Base-by-base conservation (phyloP, 2,797 vertebrate species). In the Catostomus latipinnis region DNA sequence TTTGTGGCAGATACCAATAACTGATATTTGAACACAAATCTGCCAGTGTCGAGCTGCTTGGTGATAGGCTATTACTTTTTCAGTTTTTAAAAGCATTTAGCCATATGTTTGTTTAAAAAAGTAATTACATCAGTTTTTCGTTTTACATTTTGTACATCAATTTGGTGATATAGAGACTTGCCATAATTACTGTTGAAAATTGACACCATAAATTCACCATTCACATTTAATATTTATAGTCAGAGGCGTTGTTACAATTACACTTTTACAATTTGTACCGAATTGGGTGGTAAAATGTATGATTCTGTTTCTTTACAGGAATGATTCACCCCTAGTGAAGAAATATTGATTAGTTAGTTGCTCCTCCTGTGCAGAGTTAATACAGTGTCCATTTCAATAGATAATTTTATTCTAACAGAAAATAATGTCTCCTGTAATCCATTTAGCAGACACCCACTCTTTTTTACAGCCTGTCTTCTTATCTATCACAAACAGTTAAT, bases 381-480 rank as follows among this genome's bases (percentile, higher is more conserved):
- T 74, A 45, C 34, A n/a, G 71, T 72, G 34, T 71, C 57, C 14
- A 7, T 74, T 82, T 53, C 46, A 52, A 16, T 34, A 57, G 69
- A 60, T 74, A 53, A 68, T 74, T 58, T 60, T 74, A 67, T 73
- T 52, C 73, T 65, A 61, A 56, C n/a, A 80, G 68, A 60, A 34
- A 34, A 34, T 34, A 34, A 34, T 34, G 34, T 34, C 34, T 34
- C 34, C 34, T 56, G 62, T 22, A 62, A 45, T 50, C 7, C 52
- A 5, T 49, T 72, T 5, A 18, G 16, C 53, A 57, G 45, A 66
- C 66, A 57, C 14, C 22, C 34, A 13, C 60, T 43, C 16, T 52
- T 48, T 72, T 62, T 73, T 52, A 73, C 62, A 34, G 61, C 69
- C n/a, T 80, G 66, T 80, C 69, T 56, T 72, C 69, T 68, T 69